These are phyloP conservation scores for Gorsachius magnificus DNA, from an alignment of 2,797 vertebrate species.

Conservation along the genomic window DNA sequence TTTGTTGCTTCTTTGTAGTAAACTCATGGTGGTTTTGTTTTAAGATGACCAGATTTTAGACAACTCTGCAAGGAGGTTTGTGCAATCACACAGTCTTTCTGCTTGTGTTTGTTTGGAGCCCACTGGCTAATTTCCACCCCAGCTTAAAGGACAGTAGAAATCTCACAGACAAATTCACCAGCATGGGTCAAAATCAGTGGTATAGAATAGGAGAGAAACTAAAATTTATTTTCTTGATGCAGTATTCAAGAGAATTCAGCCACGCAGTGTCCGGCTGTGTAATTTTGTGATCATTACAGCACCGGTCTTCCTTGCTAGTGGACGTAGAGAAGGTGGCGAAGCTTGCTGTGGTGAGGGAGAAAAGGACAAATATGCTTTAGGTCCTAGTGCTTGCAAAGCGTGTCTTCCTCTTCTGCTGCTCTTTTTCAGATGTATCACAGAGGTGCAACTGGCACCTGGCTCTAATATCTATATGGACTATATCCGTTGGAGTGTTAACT, in stretches of 20 bases:
- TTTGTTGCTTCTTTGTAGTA: background rate
- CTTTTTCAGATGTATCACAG: background rate
- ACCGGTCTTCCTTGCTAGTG: background rate
- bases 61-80: background rate
- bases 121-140: background rate
- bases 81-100: background rate
- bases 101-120: background rate
- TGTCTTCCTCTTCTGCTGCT: background rate
- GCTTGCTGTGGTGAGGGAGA: background rate
- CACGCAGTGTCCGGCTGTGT: background rate
- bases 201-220: background rate
- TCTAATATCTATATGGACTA: background rate
- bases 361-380: background rate
- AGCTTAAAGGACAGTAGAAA: background rate
- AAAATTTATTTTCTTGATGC: background rate
- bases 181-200: background rate
- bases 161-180: background rate
- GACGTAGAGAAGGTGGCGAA: background rate
- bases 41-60: background rate
- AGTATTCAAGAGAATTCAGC: background rate
- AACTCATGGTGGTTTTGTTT: background rate
- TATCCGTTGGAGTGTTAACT: background rate
- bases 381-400: background rate
- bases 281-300: background rate
- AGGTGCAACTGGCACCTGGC: background rate